These are phyloP conservation scores for Tetragnatha montana DNA, from an alignment of 2,888 invertebrate species.

Conservation along the genomic window DNA sequence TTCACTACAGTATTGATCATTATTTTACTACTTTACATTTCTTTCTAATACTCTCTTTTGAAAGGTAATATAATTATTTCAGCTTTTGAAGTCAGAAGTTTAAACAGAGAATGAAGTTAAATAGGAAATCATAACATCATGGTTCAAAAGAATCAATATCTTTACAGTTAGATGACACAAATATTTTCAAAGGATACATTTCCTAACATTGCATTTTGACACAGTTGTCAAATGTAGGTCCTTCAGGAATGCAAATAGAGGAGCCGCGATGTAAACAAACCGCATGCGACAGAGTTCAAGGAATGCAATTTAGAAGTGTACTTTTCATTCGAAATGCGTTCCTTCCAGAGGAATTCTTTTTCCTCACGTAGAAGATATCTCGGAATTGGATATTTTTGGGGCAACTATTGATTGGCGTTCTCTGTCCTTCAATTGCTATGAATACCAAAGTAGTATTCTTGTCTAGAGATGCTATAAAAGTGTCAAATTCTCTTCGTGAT, in stretches of 20 bases:
- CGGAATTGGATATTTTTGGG: constrained; percentile 44
- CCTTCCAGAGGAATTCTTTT: neutral
- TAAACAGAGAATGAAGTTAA: no score
- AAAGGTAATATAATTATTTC: no score
- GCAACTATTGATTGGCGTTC: constrained; percentile 44
- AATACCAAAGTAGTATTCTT: constrained; percentile 54
- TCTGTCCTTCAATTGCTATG: constrained; percentile 54
- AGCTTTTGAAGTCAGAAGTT: no score
- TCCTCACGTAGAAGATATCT: constrained; percentile 21
- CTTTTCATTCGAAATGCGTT: neutral
- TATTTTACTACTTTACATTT: no score
- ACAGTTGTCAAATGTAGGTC: no score
- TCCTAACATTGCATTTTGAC: no score
- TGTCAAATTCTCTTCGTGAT: constrained; percentile 51
- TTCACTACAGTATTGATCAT: no score
- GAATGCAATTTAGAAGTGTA: neutral
- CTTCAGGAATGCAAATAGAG: neutral
- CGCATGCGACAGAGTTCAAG: neutral
- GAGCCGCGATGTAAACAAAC: neutral
- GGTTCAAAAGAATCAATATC: no score
- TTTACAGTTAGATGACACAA: no score
- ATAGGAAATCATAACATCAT: no score
- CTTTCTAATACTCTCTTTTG: no score
- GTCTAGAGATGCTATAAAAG: constrained; percentile 50
- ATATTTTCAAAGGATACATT: no score